Percentiles rank a stretch among this genome's conserved stretches.
These are phyloP conservation scores for Crenichthys baileyi DNA, from an alignment of 2,797 vertebrate genomes.

Conservation along the genomic window DNA sequence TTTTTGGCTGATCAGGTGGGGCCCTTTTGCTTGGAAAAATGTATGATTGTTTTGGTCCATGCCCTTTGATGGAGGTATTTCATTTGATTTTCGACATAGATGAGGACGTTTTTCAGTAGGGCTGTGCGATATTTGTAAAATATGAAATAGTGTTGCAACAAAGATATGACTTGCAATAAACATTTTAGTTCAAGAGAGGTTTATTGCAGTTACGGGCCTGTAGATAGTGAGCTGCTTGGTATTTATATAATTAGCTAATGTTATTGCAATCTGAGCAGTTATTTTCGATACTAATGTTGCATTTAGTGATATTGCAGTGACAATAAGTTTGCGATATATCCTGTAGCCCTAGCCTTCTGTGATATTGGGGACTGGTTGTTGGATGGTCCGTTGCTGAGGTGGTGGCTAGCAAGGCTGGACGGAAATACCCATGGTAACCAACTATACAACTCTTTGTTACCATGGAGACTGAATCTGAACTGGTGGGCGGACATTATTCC, in stretches of 20 bases:
- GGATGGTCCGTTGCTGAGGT: neutral
- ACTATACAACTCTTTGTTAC: too few relatives aligned
- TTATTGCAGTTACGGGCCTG: neutral
- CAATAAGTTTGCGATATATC: neutral
- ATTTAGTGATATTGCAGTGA: neutral
- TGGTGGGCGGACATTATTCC: too few relatives aligned
- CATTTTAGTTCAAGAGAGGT: neutral
- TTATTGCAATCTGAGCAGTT: neutral
- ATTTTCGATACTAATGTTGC: neutral
- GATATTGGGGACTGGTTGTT: neutral
- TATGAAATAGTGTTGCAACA: neutral
- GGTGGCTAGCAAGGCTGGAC: neutral
- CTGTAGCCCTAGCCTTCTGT: neutral
- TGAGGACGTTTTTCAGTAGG: too few relatives aligned
- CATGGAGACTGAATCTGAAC: too few relatives aligned
- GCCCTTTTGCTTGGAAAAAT: too few relatives aligned
- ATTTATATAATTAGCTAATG: neutral
- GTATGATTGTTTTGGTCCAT: too few relatives aligned
- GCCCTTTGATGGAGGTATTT: too few relatives aligned
- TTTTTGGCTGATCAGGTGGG: too few relatives aligned
- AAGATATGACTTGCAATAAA: neutral
- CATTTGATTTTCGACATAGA: too few relatives aligned
- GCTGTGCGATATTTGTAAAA: neutral
- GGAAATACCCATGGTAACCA: too few relatives aligned
- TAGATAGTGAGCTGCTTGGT: neutral